Conservation (phyloP, 2,113 vertebrate genomes). For the Bambusicola thoracicus region DNA sequence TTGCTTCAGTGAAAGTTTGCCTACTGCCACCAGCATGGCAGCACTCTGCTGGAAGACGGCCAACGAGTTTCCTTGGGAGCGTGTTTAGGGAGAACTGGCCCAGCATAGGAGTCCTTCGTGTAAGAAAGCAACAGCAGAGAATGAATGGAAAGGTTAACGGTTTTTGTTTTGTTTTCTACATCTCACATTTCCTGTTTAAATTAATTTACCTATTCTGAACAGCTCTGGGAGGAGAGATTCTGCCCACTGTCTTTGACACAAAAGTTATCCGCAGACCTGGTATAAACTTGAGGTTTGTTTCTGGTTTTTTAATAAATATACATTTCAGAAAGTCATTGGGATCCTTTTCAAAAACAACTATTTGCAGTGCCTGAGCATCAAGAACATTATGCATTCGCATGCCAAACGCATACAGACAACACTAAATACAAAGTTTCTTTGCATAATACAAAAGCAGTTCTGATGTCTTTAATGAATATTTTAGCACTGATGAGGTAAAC, state of each 20-base stretch:
- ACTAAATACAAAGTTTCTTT: constrained; percentile 67
- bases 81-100: fast-evolving
- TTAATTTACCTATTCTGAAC: neutral
- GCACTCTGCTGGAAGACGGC: neutral
- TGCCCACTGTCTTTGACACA: neutral
- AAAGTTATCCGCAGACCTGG: neutral
- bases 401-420: constrained; percentile 65
- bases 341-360: neutral
- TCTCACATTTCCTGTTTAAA: neutral
- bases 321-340: neutral
- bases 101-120: neutral
- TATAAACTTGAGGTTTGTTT: neutral
- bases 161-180: neutral
- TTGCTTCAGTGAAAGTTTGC: neutral
- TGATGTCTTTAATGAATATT: constrained; percentile 79
- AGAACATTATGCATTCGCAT: constrained; percentile 63
- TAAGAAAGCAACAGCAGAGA: neutral
- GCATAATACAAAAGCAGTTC: constrained; percentile 74
- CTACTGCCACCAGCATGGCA: neutral
- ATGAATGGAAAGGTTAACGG: neutral
- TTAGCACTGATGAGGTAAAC: constrained; percentile 81
- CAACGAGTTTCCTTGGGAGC: neutral
- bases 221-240: neutral
- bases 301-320: neutral
- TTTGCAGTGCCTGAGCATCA: constrained; percentile 32